These are phyloP conservation scores for Arctopsyche grandis DNA, from an alignment of 1,140 invertebrate species.

Conservation along the genomic window DNA sequence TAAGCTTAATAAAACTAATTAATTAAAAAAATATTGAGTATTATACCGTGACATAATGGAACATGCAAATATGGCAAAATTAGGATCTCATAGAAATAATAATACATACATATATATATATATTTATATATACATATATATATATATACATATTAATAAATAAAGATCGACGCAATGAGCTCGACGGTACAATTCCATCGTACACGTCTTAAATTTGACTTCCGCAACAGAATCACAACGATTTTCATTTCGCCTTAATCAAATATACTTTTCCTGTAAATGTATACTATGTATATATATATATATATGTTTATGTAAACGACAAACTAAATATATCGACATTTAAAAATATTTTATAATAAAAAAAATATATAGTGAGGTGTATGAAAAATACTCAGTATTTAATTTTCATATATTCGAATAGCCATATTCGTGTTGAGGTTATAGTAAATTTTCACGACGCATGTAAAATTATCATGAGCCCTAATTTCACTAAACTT, in stretches of 20 bases:
- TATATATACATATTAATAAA: conserved; percentile 33
- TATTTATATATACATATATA: conserved; percentile 23
- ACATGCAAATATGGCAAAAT: conserved; percentile 68
- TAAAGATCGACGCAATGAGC: conserved; percentile 23
- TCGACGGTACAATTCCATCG: no score
- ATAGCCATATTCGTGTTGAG: no score
- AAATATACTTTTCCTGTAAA: no score
- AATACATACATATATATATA: conserved; percentile 35
- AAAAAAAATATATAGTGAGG: not conserved
- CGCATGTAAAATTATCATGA: no score
- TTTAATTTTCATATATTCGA: no score
- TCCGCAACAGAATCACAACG: no score
- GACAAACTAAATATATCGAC: not conserved
- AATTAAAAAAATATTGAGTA: conserved; percentile 61
- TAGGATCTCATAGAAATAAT: conserved; percentile 42
- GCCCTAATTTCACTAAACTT: not conserved
- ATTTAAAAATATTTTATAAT: not conserved
- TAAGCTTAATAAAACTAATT: conserved; percentile 53
- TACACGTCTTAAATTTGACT: no score
- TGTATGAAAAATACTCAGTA: not conserved
- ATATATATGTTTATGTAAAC: no score
- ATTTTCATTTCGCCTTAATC: no score
- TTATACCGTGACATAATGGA: conserved; percentile 66
- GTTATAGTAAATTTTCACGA: no score
- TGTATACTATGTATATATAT: no score